Base-by-base conservation (phyloP, 1,140 invertebrate genomes). In the Zaprionus taronus region DNA sequence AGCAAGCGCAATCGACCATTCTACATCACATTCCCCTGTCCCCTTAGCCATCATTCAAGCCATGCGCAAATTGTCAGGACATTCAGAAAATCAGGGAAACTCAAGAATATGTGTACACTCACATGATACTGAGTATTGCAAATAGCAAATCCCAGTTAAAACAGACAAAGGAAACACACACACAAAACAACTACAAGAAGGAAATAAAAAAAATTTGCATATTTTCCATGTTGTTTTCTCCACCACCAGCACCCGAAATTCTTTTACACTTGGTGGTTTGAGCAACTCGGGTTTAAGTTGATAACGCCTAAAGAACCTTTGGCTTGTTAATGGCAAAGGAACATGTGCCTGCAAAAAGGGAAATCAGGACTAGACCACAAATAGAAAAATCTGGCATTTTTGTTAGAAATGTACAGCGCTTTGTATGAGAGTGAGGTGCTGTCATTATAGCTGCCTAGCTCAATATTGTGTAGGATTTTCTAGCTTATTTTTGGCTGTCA, bases 121-220 rank as follows among this genome's bases (percentile, higher is more conserved):
- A 34, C 31, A 20, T 49, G 20, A n/a, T 47, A 47, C 15, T 72
- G 20, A 28, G 61, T 57, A 41, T 57, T 51, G 51, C 47, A 77
- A 76, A 66, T 68, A 77, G 68, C 68, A 83, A 70, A 83, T 80
- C 67, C 80, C 44, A 72, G 72, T 44, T 58, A 51, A 69, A 86
- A 62, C 58, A 84, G 66, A 85, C 83, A 86, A 86, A 78, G 77
- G 67, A 68, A 63, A 57, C 65, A 63, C n/a, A n/a, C 64, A 49
- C 47, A 20, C 47, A 51, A 51, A 22, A 49, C 44, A 49, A 49
- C 44, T 31, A 57, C 38, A 67, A 58, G 28, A 26, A 53, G 20
- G 31, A 73, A 22, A 38, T 15, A 24, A 36, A 12, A 51, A 74
- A 83, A 87, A 89, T 87, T 87, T 89, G 74, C 78, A 87, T 89